Conservation (phyloP, 2,797 vertebrate species). For the Hemibagrus guttatus region DNA sequence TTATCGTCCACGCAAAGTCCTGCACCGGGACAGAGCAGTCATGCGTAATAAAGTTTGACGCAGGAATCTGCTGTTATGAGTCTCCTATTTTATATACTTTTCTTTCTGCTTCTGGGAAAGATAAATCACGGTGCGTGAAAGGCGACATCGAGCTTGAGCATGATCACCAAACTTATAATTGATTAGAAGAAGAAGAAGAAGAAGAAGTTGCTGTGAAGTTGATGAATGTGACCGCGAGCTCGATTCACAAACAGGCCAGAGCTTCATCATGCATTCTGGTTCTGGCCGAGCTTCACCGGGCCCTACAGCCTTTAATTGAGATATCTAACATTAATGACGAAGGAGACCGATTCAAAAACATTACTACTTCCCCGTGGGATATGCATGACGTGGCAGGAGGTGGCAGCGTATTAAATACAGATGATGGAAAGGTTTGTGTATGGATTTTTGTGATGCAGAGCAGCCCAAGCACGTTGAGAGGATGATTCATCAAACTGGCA, state of each 20-base stretch:
- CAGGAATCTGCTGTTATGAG: constrained; percentile 78
- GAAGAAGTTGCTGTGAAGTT: constrained; percentile 67
- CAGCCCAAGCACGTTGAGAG: constrained; percentile 68
- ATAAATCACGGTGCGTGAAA: constrained; percentile 69
- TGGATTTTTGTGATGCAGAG: constrained; percentile 26
- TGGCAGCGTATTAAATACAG: constrained; percentile 22
- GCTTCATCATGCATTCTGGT: constrained; percentile 69
- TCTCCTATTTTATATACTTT: constrained; percentile 67
- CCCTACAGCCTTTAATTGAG: constrained; percentile 45
- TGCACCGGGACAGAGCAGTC: constrained; percentile 37
- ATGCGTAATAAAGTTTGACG: constrained; percentile 59
- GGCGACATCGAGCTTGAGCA: constrained; percentile 60
- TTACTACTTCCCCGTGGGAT: constrained; percentile 35
- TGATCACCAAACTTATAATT: constrained; percentile 77
- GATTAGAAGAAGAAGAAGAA: too few relatives aligned
- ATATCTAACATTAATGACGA: constrained; percentile 48
- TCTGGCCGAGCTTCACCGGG: constrained; percentile 41
- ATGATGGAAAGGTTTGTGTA: constrained; percentile 28
- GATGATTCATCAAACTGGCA: constrained; percentile 74
- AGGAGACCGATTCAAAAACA: constrained; percentile 19
- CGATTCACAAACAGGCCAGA: constrained; percentile 73
- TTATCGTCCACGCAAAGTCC: constrained; percentile 29
- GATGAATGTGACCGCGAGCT: constrained; percentile 72
- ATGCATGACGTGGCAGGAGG: constrained; percentile 37
- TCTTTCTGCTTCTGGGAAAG: constrained; percentile 55